Evolutionary conservation across 2,888 invertebrate species (phyloP).

Genomic region (Linnaemya tessellans): DNA sequence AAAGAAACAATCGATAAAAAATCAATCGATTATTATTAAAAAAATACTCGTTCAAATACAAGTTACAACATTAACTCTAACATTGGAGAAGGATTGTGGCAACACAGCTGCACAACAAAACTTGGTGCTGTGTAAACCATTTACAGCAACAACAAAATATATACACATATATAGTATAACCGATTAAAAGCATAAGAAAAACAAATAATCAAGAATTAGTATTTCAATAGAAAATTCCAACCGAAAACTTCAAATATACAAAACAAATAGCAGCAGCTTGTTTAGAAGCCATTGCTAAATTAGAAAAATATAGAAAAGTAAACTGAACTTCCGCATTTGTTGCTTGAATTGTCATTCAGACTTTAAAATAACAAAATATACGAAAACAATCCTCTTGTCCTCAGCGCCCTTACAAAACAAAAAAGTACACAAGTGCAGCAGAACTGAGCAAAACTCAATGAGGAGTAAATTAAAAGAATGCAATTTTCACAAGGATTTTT

Average conservation of each 20-base stretch:
- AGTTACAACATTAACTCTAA: too few relatives aligned
- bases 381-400: background rate
- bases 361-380: slow-evolving; percentile 8
- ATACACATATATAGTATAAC: background rate
- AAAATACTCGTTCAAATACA: too few relatives aligned
- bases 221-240: slow-evolving; percentile 43
- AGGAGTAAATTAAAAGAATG: background rate
- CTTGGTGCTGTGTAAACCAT: background rate
- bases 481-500: background rate
- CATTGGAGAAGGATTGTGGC: background rate
- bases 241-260: slow-evolving; percentile 12
- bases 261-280: slow-evolving; percentile 57
- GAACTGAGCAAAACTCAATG: background rate
- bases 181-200: background rate
- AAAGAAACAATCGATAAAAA: too few relatives aligned
- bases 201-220: slow-evolving; percentile 15
- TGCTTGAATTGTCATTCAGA: slow-evolving; percentile 60
- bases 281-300: slow-evolving; percentile 56
- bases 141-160: background rate
- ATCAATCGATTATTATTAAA: too few relatives aligned
- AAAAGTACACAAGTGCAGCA: slow-evolving; percentile 6
- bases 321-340: slow-evolving; percentile 57
- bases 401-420: background rate
- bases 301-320: slow-evolving; percentile 41
- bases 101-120: background rate